Percentiles rank a stretch among this genome's conserved stretches.
phyloP scores from a whole-genome alignment of 2,888 invertebrate species.

The Mimas tiliae region DNA sequence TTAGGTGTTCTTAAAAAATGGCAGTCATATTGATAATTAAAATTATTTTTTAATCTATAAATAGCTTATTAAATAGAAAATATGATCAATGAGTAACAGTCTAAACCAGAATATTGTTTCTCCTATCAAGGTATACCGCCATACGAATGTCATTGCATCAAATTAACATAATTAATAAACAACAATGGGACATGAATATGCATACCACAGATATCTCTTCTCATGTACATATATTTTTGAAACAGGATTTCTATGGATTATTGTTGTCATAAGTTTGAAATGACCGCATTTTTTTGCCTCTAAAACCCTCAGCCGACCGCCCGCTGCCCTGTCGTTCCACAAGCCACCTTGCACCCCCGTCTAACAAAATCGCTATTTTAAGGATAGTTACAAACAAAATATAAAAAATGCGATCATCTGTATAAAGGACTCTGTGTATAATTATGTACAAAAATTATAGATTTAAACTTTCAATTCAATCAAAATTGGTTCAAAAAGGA shows the following conservation, averaged over 20 bases:
- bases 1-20: no score
- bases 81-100: no score
- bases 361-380: background rate
- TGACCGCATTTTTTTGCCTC: background rate
- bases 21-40: no score
- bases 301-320: background rate
- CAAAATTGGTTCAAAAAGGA: no score
- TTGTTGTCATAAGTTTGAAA: background rate
- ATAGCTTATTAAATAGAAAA: no score
- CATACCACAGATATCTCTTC: background rate
- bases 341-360: background rate
- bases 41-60: no score
- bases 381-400: background rate
- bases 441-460: no score
- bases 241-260: background rate
- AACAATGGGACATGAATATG: background rate
- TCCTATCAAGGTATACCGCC: no score
- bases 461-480: no score
- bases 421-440: no score
- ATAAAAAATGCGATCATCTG: no score
- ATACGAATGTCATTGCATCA: conserved; percentile 3
- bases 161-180: conserved; percentile 4
- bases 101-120: no score
- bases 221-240: background rate
- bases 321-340: background rate